Evolutionary conservation across 2,888 invertebrate species (phyloP).

Genomic region (Onthophagus sagittarius): DNA sequence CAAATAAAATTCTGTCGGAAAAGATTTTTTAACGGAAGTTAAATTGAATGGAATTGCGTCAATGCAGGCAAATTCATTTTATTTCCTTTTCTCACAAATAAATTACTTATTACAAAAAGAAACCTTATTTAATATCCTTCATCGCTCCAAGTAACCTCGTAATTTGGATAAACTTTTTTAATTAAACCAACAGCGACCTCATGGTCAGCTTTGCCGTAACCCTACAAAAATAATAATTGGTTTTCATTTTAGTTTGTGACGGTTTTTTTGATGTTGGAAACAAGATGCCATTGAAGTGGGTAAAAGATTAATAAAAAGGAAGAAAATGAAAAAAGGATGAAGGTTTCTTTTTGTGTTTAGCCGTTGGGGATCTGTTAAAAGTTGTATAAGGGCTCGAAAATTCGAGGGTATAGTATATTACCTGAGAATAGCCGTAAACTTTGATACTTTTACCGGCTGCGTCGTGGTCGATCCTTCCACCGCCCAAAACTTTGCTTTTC

Average conservation of each 20-base stretch:
- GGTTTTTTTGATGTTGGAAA: background rate
- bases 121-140: constrained; percentile 66
- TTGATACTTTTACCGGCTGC: constrained; percentile 71
- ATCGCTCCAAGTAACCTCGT: constrained; percentile 76
- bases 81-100: too few relatives aligned
- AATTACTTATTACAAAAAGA: background rate
- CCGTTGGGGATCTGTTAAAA: background rate
- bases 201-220: constrained; percentile 90
- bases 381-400: background rate
- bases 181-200: constrained; percentile 69
- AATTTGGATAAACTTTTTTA: constrained; percentile 68
- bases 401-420: constrained; percentile 36
- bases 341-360: background rate
- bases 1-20: too few relatives aligned
- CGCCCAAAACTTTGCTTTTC: constrained; percentile 74
- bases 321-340: background rate
- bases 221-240: constrained; percentile 49
- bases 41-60: too few relatives aligned
- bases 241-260: background rate
- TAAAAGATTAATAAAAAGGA: background rate
- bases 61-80: too few relatives aligned
- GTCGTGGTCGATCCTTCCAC: constrained; percentile 87
- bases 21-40: too few relatives aligned
- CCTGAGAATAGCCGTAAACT: constrained; percentile 92
- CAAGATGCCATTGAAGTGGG: background rate